These are phyloP conservation scores for Salpingus planirostris DNA, from an alignment of 2,888 invertebrate species.

Conservation along the genomic window DNA sequence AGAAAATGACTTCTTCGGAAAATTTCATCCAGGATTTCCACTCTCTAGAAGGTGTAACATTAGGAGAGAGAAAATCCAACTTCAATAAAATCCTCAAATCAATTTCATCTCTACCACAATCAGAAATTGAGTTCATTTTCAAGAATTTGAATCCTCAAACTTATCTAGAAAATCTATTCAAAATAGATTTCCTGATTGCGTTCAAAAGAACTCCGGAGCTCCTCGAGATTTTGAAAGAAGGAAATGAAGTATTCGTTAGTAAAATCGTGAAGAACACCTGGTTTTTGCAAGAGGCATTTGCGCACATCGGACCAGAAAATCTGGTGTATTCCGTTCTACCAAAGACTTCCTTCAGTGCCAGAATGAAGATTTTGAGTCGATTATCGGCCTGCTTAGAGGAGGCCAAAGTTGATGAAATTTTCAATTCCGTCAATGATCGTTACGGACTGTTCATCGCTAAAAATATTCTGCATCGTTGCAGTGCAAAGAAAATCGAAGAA, in stretches of 20 bases:
- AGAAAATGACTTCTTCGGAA: no score
- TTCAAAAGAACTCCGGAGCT: background rate
- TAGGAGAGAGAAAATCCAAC: background rate
- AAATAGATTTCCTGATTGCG: conserved; percentile 1
- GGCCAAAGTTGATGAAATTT: background rate
- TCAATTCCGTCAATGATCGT: background rate
- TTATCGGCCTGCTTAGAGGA: no score
- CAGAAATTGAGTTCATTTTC: no score
- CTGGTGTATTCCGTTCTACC: background rate
- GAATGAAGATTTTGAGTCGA: background rate
- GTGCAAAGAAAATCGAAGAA: background rate
- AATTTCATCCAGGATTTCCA: background rate
- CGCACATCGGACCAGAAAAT: background rate
- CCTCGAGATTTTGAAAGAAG: background rate
- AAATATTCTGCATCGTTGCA: background rate
- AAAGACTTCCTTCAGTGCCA: background rate
- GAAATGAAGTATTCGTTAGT: conserved; percentile 1
- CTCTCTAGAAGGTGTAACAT: background rate
- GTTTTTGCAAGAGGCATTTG: background rate
- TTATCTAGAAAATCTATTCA: conserved; percentile 1
- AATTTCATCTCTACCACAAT: background rate
- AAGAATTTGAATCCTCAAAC: no score
- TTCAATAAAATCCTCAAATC: background rate
- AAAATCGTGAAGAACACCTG: background rate
- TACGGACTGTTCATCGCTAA: background rate